Evolutionary conservation across 2,888 invertebrate genomes (phyloP).

Genomic region (Harpagoxenus sublaevis): DNA sequence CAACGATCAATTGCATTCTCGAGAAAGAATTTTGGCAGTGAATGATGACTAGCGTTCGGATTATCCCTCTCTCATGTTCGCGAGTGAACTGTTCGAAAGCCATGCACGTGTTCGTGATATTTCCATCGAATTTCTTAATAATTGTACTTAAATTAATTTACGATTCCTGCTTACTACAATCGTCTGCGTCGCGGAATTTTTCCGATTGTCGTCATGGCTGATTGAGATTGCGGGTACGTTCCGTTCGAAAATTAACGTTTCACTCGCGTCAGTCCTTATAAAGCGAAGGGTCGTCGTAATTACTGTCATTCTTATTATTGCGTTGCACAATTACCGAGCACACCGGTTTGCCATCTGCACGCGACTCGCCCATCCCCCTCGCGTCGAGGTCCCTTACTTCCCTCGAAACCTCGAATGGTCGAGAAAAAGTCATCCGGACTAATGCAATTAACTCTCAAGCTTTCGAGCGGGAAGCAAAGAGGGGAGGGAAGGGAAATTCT

Average conservation of each 20-base stretch:
- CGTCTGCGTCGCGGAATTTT: constrained; percentile 12
- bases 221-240: constrained; percentile 31
- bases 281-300: constrained; percentile 53
- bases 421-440: constrained; percentile 72
- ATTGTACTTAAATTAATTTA: not conserved
- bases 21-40: not conserved
- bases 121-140: not conserved
- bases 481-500: constrained; percentile 27
- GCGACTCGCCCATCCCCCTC: constrained; percentile 49
- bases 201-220: constrained; percentile 4
- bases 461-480: constrained; percentile 46
- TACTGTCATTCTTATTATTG: constrained; percentile 62
- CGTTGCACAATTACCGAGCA: constrained; percentile 54
- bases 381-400: not conserved
- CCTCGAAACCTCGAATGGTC: constrained; percentile 37
- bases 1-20: not conserved
- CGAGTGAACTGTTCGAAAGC: not conserved
- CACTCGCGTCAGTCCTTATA: constrained; percentile 26
- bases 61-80: not conserved
- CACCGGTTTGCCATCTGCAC: constrained; percentile 57
- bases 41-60: too few relatives aligned
- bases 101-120: not conserved
- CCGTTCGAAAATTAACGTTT: constrained; percentile 48
- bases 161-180: not conserved
- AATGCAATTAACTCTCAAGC: constrained; percentile 73